phyloP scores from a whole-genome alignment of 2,888 invertebrate species.

The Morpho achilles region DNA sequence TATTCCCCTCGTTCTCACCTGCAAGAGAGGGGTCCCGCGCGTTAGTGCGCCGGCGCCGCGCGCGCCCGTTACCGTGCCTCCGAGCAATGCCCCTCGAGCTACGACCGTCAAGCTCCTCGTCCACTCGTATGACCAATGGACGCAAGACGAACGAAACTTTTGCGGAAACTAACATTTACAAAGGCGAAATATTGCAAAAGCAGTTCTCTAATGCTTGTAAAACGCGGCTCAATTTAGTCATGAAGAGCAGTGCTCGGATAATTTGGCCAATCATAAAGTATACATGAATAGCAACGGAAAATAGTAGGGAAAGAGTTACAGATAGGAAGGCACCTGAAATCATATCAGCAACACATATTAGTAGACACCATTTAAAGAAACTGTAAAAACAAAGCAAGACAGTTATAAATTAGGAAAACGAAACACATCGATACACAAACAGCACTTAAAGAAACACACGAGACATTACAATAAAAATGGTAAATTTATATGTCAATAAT shows the following conservation, averaged over 20 bases:
- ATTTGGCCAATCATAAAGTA: slow-evolving; percentile 46
- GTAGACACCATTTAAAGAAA: slow-evolving; percentile 29
- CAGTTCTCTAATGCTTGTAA: neutral
- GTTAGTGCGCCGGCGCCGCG: slow-evolving; percentile 74
- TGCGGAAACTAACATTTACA: neutral
- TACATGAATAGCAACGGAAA: slow-evolving; percentile 35
- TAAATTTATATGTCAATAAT: neutral
- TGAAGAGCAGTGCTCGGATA: slow-evolving; percentile 70
- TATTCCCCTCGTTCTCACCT: slow-evolving; percentile 88
- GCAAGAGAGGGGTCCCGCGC: slow-evolving; percentile 78
- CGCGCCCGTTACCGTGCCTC: slow-evolving; percentile 49
- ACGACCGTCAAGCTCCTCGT: neutral
- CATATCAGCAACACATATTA: slow-evolving; percentile 45
- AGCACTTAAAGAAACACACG: slow-evolving; percentile 14
- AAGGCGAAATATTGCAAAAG: neutral
- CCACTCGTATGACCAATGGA: slow-evolving; percentile 1
- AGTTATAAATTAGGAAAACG: slow-evolving; percentile 26
- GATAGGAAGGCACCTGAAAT: slow-evolving; percentile 63
- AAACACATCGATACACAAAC: slow-evolving; percentile 19
- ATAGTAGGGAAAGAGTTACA: slow-evolving; percentile 55
- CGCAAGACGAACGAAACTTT: neutral
- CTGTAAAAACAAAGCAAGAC: slow-evolving; percentile 23
- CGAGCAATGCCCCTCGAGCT: slow-evolving; percentile 56
- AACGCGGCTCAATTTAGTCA: slow-evolving; percentile 31
- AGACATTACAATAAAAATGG: neutral